Conservation (phyloP, 2,888 invertebrate genomes). For the Druceiella hillmani region DNA sequence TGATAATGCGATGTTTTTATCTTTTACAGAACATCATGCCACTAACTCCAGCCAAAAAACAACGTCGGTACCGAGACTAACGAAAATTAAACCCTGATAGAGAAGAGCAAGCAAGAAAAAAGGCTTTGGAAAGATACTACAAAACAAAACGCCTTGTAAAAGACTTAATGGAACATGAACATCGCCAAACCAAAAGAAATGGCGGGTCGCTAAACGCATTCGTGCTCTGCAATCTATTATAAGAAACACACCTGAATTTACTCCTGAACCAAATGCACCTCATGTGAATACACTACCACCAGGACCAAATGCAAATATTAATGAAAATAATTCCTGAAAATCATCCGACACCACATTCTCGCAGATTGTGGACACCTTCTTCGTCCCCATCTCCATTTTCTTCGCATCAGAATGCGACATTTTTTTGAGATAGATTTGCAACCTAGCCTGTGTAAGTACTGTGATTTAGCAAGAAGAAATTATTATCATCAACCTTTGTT, state of each 20-base stretch:
- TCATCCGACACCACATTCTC: conserved; percentile 6
- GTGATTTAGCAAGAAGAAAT: conserved; percentile 1
- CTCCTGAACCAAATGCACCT: conserved; percentile 11
- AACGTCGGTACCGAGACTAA: too few relatives aligned
- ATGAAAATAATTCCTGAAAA: conserved; percentile 11
- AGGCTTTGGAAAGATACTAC: conserved; percentile 12
- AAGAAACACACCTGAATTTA: conserved; percentile 11
- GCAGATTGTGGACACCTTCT: conserved; percentile 12
- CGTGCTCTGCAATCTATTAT: conserved; percentile 11
- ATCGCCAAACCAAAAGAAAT: conserved; percentile 9
- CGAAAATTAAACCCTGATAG: too few relatives aligned
- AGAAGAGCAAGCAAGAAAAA: too few relatives aligned
- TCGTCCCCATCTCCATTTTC: conserved; percentile 9
- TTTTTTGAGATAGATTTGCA: too few relatives aligned
- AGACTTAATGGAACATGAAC: conserved; percentile 10
- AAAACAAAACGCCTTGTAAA: conserved; percentile 14
- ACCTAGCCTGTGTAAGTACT: too few relatives aligned
- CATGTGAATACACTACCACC: too few relatives aligned
- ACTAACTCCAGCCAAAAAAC: too few relatives aligned
- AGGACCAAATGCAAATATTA: too few relatives aligned
- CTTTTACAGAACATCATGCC: too few relatives aligned
- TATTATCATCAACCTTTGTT: conserved; percentile 8
- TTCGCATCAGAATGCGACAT: conserved; percentile 12
- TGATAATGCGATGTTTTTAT: too few relatives aligned
- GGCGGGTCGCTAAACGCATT: conserved; percentile 14